Evolutionary conservation across 2,888 invertebrate genomes (phyloP), one percentile per base, ranked within the genome.

Genomic region (Mythimna lalbum): DNA sequence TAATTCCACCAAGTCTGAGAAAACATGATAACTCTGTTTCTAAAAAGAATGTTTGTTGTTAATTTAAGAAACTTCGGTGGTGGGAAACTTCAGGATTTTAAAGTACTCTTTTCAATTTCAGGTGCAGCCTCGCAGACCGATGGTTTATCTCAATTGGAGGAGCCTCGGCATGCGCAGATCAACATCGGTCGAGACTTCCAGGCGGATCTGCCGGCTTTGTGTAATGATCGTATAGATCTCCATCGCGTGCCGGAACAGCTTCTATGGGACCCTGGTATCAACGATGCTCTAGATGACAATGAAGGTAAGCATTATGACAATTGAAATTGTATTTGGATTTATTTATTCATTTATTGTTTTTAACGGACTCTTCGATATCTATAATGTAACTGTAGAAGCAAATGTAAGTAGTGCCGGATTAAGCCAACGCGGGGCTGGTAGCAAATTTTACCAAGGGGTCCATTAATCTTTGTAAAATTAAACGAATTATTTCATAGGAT

Each of bases 151-250:
- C 93, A 95, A 62, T 78, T 91, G 43, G 95, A 94, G 73, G 95
- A 94, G 69, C 92, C 91, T 7, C 88, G 91, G 21, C 97, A 97
- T 64, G 98, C 98, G 0, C 97, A 98, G 91, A 98, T 99, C 70
- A 99, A 99, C 91, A 97, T 99, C 71, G 99, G 99, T 1, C 96
- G 97, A 6, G 97, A 98, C 77, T 98, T 98, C 93, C 99, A 99
- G 93, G 98, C 98, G 0, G 97, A 97, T 66, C 97, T 99, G 89
- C 98, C 98, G 14, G 93, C 95, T 73, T 82, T 94, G 47, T 94
- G 93, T 81, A 92, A 91, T 85, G 96, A 93, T 89, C 96, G 95
- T 80, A 93, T 94, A 82, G 96, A 93, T 86, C 93, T 93, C 80
- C 97, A 94, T 88, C 95, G 96, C 59, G 96, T 96, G 76, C 96